Base-by-base conservation (phyloP, 2,888 invertebrate species). In the Phytoseiulus persimilis region DNA sequence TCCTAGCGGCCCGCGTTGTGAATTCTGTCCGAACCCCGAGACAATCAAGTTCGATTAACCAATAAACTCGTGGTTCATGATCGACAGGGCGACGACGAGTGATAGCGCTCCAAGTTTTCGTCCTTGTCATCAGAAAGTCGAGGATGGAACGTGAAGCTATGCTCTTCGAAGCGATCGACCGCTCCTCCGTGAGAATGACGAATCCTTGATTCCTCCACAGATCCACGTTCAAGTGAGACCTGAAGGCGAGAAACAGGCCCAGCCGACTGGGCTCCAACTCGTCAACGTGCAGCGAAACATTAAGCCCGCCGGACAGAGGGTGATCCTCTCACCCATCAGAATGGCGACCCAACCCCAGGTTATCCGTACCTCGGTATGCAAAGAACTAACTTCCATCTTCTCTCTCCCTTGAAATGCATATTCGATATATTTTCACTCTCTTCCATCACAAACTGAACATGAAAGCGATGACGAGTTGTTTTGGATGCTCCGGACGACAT, bases 271-370 rank as follows among this genome's bases (percentile, higher is more conserved):
- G 65, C 91, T 97, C 92, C 96, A 96, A 93, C 96, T 97, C 92
- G 94, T 96, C 91, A 96, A 96, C 93, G 96, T 94, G 90, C 90
- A 90, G 90, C 90, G 91, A 91, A 90, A 90, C 31, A 95, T 95
- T 93, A 96, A 96, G 93, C 95, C 95, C 90, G 95, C 96, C 91
- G 95, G 96, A 90, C 95, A 96, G 90, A 94, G 97, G 92, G 96
- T 97, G 92, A 95, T 97, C 92, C 95, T 96, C 84, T 90, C 90
- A 31, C 91, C 90, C 32, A 90, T 91, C 31, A 90, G 91, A 46
- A 91, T 91, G 83, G 91, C 91, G 31, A 83, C 90, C 92, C 96
- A 95, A 92, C 94, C 95, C 91, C 96, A 95, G 92, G 96, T 96
- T 93, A 95, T 96, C 91, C 96, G 96, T 91, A 94, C 95, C 89